These are phyloP conservation scores for Phorcus lineatus DNA, from an alignment of 2,888 invertebrate species.

Conservation along the genomic window DNA sequence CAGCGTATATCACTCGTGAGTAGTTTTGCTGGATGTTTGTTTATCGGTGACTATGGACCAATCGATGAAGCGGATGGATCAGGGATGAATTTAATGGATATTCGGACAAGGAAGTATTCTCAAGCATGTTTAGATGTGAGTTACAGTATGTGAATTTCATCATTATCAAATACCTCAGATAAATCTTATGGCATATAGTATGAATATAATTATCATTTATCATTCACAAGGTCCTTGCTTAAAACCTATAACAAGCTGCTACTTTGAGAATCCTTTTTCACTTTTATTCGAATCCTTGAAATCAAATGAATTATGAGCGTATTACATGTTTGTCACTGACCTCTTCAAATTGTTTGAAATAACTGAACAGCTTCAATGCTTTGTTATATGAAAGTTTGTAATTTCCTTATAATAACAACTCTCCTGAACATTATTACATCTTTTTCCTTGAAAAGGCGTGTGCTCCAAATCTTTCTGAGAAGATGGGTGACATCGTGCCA, in stretches of 20 bases:
- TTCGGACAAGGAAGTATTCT: slow-evolving; percentile 86
- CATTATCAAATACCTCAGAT: background rate
- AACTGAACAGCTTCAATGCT: no score
- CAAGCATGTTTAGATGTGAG: slow-evolving; percentile 83
- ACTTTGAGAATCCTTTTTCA: no score
- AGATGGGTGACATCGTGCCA: slow-evolving; percentile 86
- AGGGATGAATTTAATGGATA: slow-evolving; percentile 96
- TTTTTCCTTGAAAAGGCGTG: slow-evolving; percentile 80
- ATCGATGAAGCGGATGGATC: slow-evolving; percentile 95
- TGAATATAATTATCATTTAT: background rate
- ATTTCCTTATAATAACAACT: no score
- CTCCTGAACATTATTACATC: no score
- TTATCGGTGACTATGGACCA: slow-evolving; percentile 90
- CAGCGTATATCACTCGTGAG: slow-evolving; percentile 93
- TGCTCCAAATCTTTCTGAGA: slow-evolving; percentile 84
- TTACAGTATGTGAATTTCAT: background rate
- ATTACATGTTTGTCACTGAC: no score
- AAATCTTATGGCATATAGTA: background rate
- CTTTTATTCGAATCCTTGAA: no score
- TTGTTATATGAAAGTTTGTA: no score
- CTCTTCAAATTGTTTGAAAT: no score
- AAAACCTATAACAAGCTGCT: no score
- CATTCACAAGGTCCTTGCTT: no score
- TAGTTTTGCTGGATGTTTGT: slow-evolving; percentile 91
- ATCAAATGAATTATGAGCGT: no score